These are phyloP conservation scores for human DNA, from an alignment of 2,113 vertebrate species.

Conservation along the genomic window DNA sequence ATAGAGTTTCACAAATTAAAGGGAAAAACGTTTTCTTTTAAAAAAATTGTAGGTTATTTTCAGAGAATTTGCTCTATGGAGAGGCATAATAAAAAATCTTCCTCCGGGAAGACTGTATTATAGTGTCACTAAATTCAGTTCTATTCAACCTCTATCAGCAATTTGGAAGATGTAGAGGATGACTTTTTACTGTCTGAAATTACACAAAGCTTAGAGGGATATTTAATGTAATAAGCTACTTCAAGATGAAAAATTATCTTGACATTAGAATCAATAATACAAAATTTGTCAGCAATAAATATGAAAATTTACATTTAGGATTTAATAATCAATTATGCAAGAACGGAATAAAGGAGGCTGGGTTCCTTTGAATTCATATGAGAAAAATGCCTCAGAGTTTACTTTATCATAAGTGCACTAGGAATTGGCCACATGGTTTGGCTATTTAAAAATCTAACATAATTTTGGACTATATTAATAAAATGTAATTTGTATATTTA, in stretches of 20 bases:
- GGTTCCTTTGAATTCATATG: neutral
- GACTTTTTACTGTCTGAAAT: neutral
- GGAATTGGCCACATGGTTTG: neutral
- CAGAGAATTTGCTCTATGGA: slow-evolving; percentile 2
- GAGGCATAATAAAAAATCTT: neutral
- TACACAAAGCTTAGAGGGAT: neutral
- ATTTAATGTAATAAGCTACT: neutral
- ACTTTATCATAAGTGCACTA: neutral
- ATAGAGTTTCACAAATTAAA: slow-evolving; percentile 23
- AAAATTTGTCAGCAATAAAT: neutral
- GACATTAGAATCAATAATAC: neutral
- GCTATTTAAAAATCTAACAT: neutral
- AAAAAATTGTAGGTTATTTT: slow-evolving; percentile 18
- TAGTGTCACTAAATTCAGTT: neutral
- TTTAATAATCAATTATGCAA: slow-evolving; percentile 18
- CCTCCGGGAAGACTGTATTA: neutral
- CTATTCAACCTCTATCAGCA: neutral
- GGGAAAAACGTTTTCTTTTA: neutral
- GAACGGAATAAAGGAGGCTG: neutral
- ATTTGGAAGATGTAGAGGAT: neutral
- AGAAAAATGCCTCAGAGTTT: neutral
- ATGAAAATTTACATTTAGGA: neutral
- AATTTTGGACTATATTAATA: neutral
- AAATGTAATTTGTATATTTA: neutral
- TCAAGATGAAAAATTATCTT: neutral